Percentiles rank a stretch among this genome's conserved stretches.
Conservation (phyloP, 2,888 invertebrate species). For the Heliconius aoede region DNA sequence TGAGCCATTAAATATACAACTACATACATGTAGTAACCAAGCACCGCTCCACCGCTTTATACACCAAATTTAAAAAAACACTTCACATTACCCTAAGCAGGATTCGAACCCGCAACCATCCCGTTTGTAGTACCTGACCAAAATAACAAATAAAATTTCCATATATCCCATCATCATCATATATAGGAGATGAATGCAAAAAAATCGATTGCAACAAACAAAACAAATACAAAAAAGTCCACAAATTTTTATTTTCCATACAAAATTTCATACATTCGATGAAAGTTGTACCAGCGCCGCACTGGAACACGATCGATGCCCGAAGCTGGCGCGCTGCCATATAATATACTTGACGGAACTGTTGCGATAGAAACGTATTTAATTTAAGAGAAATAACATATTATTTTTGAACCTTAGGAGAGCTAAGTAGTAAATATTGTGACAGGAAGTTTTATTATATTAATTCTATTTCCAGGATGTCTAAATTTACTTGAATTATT, state of each 20-base stretch:
- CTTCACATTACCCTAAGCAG: too few relatives aligned
- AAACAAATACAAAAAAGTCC: neutral
- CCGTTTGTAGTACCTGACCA: too few relatives aligned
- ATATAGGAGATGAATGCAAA: too few relatives aligned
- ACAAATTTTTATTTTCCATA: slow-evolving; percentile 11
- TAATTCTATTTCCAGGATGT: neutral
- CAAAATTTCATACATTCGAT: slow-evolving; percentile 22
- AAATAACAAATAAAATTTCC: too few relatives aligned
- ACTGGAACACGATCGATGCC: slow-evolving; percentile 33
- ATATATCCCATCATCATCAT: neutral
- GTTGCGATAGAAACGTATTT: slow-evolving; percentile 42
- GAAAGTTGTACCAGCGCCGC: slow-evolving; percentile 16
- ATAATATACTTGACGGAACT: slow-evolving; percentile 44
- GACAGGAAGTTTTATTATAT: neutral
- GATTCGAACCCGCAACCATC: too few relatives aligned
- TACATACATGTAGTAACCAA: too few relatives aligned
- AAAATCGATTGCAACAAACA: neutral
- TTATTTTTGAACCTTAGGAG: slow-evolving; percentile 4
- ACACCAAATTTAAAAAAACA: too few relatives aligned
- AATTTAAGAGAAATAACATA: slow-evolving; percentile 15
- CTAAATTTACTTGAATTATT: too few relatives aligned
- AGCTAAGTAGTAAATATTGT: slow-evolving; percentile 2
- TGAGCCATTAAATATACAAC: too few relatives aligned
- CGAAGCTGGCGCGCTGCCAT: slow-evolving; percentile 41
- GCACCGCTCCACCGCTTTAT: too few relatives aligned